A percentile compares a stretch with the other conserved stretches of the same genome.
These are phyloP conservation scores for Echinops telfairi DNA, from an alignment of 2,113 vertebrate genomes.

Conservation along the genomic window DNA sequence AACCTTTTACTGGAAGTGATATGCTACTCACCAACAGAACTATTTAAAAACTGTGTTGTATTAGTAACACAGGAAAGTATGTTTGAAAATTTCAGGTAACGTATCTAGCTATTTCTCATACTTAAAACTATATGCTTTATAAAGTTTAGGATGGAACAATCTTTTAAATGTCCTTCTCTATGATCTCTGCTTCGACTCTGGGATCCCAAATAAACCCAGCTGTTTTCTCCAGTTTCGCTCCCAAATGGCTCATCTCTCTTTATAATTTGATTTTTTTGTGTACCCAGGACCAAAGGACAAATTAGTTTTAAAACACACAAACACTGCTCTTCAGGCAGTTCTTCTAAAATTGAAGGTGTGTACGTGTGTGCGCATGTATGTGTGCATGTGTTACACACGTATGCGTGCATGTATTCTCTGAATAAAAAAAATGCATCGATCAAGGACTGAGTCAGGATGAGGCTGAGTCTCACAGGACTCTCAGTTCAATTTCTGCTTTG, in stretches of 20 bases:
- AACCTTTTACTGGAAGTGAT: conserved; percentile 10
- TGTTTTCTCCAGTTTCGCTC: conserved; percentile 37
- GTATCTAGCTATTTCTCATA: conserved; percentile 80
- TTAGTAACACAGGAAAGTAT: conserved; percentile 74
- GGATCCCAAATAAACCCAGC: conserved; percentile 30
- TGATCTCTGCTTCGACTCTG: not conserved
- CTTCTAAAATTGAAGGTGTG: not conserved
- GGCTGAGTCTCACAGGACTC: not conserved
- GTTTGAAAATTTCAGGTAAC: conserved; percentile 78
- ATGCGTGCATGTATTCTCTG: not conserved
- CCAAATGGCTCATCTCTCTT: not conserved
- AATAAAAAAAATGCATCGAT: not conserved
- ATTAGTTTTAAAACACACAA: not conserved
- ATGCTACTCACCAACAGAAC: conserved; percentile 81
- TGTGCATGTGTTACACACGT: not conserved
- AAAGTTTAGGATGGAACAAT: conserved; percentile 76
- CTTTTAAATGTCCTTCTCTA: conserved; percentile 65
- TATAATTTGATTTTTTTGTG: conserved; percentile 13
- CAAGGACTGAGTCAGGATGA: not conserved
- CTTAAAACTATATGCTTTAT: conserved; percentile 82
- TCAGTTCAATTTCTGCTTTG: conserved; percentile 42
- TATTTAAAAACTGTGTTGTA: conserved; percentile 77
- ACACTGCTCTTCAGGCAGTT: not conserved
- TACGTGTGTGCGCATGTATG: not conserved
- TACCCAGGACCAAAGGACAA: conserved; percentile 29